phyloP scores from a whole-genome alignment of 2,888 invertebrate species.

The Pseudococcus jackbeardsleyi region DNA sequence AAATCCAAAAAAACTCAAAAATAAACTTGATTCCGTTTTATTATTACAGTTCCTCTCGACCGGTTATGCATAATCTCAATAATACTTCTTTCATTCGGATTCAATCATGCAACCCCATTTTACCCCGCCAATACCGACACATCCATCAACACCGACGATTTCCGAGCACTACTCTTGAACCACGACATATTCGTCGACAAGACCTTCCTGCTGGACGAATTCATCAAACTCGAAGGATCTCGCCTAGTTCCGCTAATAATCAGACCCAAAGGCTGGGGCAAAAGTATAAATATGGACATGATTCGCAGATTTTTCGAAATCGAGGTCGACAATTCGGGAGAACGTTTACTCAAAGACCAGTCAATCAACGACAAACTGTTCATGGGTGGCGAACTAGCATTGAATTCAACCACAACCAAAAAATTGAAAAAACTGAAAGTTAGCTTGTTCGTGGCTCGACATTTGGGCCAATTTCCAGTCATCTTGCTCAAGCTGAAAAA shows the following conservation, averaged over 20 bases:
- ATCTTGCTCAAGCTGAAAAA: background rate
- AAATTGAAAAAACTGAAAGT: background rate
- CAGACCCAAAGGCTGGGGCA: background rate
- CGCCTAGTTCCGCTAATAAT: background rate
- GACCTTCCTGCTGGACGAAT: background rate
- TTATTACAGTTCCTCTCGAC: too few species aligned
- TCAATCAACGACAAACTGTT: background rate
- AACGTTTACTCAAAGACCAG: background rate
- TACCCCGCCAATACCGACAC: background rate
- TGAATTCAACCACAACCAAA: background rate
- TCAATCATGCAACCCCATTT: background rate
- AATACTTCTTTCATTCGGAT: too few species aligned
- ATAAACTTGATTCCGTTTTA: too few species aligned
- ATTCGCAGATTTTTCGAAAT: background rate
- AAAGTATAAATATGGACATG: conserved; percentile 26
- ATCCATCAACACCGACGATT: background rate
- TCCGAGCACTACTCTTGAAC: background rate
- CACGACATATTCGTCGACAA: background rate
- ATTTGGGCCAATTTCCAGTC: background rate
- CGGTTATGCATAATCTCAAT: too few species aligned
- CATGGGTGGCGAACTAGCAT: background rate
- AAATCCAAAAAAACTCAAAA: too few species aligned
- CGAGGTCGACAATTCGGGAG: background rate
- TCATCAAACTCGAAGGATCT: background rate
- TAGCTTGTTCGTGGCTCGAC: background rate